phyloP scores from a whole-genome alignment of 2,888 invertebrate species.

The Aquatica leii region DNA sequence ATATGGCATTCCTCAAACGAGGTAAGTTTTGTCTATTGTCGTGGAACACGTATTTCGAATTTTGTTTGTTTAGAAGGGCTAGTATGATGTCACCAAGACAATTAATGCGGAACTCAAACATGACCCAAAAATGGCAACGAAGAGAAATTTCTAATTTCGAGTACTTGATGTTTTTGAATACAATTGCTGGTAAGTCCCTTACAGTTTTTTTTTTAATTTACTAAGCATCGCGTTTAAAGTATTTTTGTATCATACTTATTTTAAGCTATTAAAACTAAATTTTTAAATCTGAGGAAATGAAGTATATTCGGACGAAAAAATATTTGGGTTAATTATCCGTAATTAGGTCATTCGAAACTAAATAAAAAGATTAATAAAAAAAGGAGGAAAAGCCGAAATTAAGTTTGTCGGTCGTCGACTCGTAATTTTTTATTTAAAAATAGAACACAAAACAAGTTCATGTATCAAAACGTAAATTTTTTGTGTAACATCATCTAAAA shows the following conservation, averaged over 20 bases:
- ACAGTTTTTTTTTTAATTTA: neutral
- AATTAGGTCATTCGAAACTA: too few species aligned
- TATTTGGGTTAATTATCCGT: too few species aligned
- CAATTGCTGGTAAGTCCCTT: slow-evolving; percentile 85
- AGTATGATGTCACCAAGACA: slow-evolving; percentile 99
- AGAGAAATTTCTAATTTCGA: slow-evolving; percentile 99
- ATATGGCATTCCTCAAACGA: slow-evolving; percentile 98
- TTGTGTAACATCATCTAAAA: slow-evolving; percentile 24
- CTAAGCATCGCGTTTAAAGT: too few species aligned
- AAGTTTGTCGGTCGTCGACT: slow-evolving; percentile 24
- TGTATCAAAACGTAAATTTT: slow-evolving; percentile 29
- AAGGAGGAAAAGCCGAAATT: neutral
- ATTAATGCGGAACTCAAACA: slow-evolving; percentile 98
- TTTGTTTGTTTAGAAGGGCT: slow-evolving; percentile 72
- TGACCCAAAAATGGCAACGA: slow-evolving; percentile 99
- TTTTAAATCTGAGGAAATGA: too few species aligned
- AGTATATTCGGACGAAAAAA: too few species aligned
- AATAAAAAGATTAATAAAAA: neutral
- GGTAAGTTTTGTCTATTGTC: slow-evolving; percentile 64
- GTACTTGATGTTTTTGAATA: slow-evolving; percentile 99
- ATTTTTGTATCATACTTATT: too few species aligned
- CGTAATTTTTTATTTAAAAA: neutral
- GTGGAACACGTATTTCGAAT: neutral
- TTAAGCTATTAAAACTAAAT: too few species aligned
- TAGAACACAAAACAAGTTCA: slow-evolving; percentile 13